phyloP scores from a whole-genome alignment of 2,113 vertebrate genomes.

The Podarcis cretensis region DNA sequence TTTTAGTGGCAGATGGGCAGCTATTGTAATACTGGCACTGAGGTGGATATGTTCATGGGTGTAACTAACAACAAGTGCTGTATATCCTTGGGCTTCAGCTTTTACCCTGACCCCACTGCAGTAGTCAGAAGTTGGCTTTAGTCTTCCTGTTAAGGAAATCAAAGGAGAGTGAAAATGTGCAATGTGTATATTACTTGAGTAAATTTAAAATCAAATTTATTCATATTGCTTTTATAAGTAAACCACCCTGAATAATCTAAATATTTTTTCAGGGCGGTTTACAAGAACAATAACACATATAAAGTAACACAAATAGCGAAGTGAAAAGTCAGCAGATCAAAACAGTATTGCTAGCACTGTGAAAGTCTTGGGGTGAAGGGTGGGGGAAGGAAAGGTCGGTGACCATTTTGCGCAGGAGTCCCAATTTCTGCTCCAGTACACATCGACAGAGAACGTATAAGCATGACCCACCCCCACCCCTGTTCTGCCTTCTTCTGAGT shows the following conservation, averaged over 20 bases:
- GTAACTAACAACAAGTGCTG: constrained; percentile 86
- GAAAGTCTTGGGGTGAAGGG: neutral
- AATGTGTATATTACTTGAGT: neutral
- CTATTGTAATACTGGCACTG: constrained; percentile 87
- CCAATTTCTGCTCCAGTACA: no score
- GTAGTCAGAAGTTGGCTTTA: constrained; percentile 78
- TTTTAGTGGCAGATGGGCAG: constrained; percentile 85
- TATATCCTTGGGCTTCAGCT: constrained; percentile 84
- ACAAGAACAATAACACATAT: neutral
- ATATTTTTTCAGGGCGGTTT: neutral
- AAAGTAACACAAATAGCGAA: neutral
- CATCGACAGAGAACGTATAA: no score
- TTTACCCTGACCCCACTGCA: constrained; percentile 88
- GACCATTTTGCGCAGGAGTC: no score
- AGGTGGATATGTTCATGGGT: constrained; percentile 83
- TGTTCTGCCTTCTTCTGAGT: no score
- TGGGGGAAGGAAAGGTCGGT: no score
- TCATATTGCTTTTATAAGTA: neutral
- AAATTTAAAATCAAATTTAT: neutral
- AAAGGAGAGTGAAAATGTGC: neutral
- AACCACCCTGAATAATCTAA: neutral
- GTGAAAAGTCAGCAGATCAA: neutral
- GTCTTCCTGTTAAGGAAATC: constrained; percentile 73
- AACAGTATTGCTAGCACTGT: neutral
- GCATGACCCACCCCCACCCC: no score